A percentile compares a stretch with the other conserved stretches of the same genome.
Evolutionary conservation across 1,140 invertebrate species (phyloP).

Genomic region (Nephila pilipes): DNA sequence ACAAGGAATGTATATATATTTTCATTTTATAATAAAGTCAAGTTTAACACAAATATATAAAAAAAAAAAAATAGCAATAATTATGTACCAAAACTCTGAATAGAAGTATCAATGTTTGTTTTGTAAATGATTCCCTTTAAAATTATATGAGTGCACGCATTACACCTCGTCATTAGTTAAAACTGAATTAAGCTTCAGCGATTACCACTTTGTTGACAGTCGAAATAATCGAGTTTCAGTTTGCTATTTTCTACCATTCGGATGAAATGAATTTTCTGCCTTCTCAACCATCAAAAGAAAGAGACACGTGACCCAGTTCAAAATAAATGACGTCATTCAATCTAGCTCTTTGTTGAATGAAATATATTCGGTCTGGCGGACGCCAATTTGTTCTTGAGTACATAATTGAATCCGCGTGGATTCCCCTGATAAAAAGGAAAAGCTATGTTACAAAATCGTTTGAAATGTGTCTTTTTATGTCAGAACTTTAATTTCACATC

Average conservation of each 20-base stretch:
- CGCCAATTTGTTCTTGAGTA: slow-evolving; percentile 36
- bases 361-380: slow-evolving; percentile 37
- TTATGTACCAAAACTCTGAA: too few species aligned
- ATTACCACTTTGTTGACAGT: slow-evolving; percentile 38
- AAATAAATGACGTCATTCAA: slow-evolving; percentile 63
- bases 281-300: slow-evolving; percentile 41
- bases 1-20: too few species aligned
- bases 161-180: slow-evolving; percentile 13
- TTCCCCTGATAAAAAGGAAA: slow-evolving; percentile 17
- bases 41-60: too few species aligned
- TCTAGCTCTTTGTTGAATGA: slow-evolving; percentile 50
- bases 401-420: slow-evolving; percentile 48
- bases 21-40: too few species aligned
- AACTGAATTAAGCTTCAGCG: neutral
- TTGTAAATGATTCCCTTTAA: neutral
- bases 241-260: slow-evolving; percentile 39
- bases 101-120: neutral
- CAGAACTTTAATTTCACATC: slow-evolving; percentile 5
- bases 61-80: too few species aligned
- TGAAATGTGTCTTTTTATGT: slow-evolving; percentile 17
- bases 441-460: neutral
- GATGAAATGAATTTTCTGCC: slow-evolving; percentile 25
- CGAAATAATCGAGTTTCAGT: slow-evolving; percentile 54
- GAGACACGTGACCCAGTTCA: slow-evolving; percentile 49
- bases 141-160: neutral